Evolutionary conservation across 2,113 vertebrate genomes (phyloP).

Genomic region (Grammomys dolichurus): DNA sequence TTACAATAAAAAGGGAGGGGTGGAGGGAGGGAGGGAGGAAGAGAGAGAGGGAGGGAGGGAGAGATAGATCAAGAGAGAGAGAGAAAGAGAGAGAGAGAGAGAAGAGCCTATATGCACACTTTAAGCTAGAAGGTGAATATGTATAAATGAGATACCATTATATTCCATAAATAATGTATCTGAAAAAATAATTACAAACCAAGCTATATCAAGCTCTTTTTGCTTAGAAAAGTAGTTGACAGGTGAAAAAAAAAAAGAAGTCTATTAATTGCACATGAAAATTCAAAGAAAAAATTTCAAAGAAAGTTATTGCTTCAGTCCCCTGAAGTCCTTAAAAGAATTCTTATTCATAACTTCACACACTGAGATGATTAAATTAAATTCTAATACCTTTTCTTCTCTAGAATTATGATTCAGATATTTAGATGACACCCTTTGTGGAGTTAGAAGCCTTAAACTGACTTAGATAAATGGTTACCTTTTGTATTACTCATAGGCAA

Average conservation of each 20-base stretch:
- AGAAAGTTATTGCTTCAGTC: conserved; percentile 8
- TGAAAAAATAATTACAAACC: conserved; percentile 18
- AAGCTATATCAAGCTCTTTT: conserved; percentile 25
- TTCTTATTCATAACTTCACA: neutral
- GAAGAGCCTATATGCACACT: neutral
- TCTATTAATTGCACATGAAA: neutral
- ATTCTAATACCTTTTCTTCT: conserved; percentile 8
- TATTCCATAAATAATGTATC: conserved; percentile 23
- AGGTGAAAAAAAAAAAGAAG: neutral
- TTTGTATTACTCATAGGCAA: conserved; percentile 35
- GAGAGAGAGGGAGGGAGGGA: neutral
- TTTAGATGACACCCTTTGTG: neutral
- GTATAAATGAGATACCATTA: conserved; percentile 40
- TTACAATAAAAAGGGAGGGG: neutral
- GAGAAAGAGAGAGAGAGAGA: neutral
- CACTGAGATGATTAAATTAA: conserved; percentile 34
- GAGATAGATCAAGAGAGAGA: neutral
- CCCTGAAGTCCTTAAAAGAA: conserved; percentile 32
- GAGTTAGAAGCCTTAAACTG: neutral
- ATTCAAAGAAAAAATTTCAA: neutral
- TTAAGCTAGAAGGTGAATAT: conserved; percentile 26
- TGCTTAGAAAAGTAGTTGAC: conserved; percentile 36
- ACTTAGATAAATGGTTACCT: conserved; percentile 46
- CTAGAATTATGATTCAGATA: conserved; percentile 41
- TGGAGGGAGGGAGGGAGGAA: neutral